Conservation (phyloP, 2,113 vertebrate genomes). For the Pycnonotus jocosus region DNA sequence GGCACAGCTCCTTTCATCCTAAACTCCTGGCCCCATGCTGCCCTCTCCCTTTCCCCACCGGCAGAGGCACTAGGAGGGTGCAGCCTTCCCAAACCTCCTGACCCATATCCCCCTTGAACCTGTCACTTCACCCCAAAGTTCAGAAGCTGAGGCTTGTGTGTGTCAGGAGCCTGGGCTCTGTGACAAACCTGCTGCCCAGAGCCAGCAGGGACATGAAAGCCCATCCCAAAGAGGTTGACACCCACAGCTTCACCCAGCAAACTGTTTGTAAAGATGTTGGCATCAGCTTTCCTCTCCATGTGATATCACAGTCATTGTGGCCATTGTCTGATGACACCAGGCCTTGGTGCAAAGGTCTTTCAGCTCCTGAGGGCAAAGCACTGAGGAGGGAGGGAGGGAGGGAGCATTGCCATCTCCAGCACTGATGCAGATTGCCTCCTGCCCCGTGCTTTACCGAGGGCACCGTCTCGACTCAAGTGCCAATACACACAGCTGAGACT, state of each 20-base stretch:
- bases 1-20: not conserved
- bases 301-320: not conserved
- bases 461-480: not conserved
- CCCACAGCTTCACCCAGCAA: not conserved
- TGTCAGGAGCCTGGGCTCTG: not conserved
- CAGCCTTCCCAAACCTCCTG: not conserved
- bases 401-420: not conserved
- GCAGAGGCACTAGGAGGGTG: not conserved
- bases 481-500: not conserved
- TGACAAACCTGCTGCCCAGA: not conserved
- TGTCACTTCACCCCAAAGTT: not conserved
- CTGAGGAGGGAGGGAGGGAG: not conserved
- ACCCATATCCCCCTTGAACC: not conserved
- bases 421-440: not conserved
- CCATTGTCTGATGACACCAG: fast-evolving
- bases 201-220: not conserved
- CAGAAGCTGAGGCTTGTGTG: not conserved
- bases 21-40: not conserved
- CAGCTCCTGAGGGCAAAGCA: not conserved
- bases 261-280: not conserved
- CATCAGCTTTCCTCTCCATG: not conserved
- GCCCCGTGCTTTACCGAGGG: not conserved
- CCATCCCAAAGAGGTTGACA: not conserved
- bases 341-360: not conserved
- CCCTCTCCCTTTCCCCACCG: not conserved